phyloP scores from a whole-genome alignment of 2,888 invertebrate genomes.

The Tillus elongatus region DNA sequence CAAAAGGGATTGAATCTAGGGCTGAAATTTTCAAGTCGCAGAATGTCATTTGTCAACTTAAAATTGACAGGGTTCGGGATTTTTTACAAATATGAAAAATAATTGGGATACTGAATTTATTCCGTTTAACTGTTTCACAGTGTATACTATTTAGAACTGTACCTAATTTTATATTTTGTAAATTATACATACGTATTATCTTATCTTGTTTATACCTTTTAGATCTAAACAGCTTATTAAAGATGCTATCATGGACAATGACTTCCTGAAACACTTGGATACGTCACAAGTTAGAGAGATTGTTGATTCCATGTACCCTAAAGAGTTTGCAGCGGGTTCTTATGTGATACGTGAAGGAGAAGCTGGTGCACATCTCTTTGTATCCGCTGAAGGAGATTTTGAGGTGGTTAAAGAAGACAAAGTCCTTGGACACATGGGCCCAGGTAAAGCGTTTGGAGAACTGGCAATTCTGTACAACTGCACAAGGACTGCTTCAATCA shows the following conservation, averaged over 20 bases:
- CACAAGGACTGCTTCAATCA: constrained; percentile 57
- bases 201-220: too few species aligned
- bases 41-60: too few species aligned
- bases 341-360: constrained; percentile 55
- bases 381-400: constrained; percentile 58
- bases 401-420: constrained; percentile 58
- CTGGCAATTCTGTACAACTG: constrained; percentile 69
- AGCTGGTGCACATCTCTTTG: constrained; percentile 53
- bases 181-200: background rate
- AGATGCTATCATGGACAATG: constrained; percentile 56
- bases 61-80: too few species aligned
- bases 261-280: constrained; percentile 57
- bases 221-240: constrained; percentile 58
- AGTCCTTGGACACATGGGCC: constrained; percentile 54
- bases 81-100: too few species aligned
- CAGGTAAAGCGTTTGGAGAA: constrained; percentile 61
- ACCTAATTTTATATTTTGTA: background rate
- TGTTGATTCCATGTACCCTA: constrained; percentile 58
- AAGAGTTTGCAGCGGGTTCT: constrained; percentile 45
- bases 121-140: too few species aligned
- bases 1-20: too few species aligned
- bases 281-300: constrained; percentile 54
- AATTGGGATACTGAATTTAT: too few species aligned
- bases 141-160: too few species aligned
- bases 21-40: too few species aligned